These are phyloP conservation scores for Lucilia cuprina DNA, from an alignment of 1,140 invertebrate species.

Conservation along the genomic window DNA sequence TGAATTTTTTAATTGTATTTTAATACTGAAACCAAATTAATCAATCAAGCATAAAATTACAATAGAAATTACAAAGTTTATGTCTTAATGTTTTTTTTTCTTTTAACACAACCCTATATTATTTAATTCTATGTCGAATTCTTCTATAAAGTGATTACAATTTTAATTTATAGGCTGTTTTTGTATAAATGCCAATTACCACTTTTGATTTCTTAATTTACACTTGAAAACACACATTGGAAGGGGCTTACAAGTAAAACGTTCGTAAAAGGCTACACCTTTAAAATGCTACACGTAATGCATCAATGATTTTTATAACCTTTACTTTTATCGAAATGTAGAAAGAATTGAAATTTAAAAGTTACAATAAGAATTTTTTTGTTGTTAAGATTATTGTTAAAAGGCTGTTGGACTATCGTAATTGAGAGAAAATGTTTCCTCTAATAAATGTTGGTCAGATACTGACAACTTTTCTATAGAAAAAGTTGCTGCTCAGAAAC, in stretches of 20 bases:
- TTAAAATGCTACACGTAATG: constrained; percentile 20
- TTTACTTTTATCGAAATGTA: not conserved
- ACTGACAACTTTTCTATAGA: too few species aligned
- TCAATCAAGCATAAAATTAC: constrained; percentile 21
- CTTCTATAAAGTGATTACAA: not conserved
- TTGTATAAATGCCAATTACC: not conserved
- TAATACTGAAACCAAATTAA: not conserved
- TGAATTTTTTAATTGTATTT: not conserved
- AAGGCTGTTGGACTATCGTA: too few species aligned
- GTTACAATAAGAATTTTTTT: too few species aligned
- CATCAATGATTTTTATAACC: not conserved
- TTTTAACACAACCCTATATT: not conserved
- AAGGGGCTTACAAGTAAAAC: not conserved
- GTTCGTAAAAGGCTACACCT: constrained; percentile 10
- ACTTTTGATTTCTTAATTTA: constrained; percentile 31
- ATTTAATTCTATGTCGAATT: not conserved
- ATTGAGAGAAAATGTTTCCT: too few species aligned
- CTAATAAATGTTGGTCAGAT: too few species aligned
- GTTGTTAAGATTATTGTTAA: too few species aligned
- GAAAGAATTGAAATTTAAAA: not conserved
- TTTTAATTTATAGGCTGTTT: constrained; percentile 16
- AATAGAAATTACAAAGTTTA: not conserved
- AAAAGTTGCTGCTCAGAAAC: too few species aligned
- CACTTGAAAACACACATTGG: not conserved
- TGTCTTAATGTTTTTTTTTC: not conserved